Conservation (phyloP, 2,797 vertebrate species). For the Pseudochirops corinnae region DNA sequence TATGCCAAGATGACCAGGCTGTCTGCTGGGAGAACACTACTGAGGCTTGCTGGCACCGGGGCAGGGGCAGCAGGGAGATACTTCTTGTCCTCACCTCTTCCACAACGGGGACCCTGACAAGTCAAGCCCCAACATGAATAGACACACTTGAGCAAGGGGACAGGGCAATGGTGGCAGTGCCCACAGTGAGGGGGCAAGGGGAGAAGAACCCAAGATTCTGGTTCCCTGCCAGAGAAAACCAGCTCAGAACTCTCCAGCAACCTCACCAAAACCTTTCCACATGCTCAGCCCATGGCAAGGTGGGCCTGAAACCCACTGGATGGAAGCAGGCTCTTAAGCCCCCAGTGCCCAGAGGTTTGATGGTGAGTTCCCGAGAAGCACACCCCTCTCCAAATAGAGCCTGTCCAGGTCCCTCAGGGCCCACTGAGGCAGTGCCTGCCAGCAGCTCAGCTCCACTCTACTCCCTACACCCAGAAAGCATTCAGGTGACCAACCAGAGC, state of each 20-base stretch:
- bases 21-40: too few relatives aligned
- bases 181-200: background rate
- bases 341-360: background rate
- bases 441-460: constrained; percentile 73
- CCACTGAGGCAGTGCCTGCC: background rate
- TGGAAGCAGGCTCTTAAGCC: background rate
- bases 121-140: background rate
- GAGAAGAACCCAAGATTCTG: background rate
- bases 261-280: background rate
- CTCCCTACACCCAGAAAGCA: constrained; percentile 60
- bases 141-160: background rate
- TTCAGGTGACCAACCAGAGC: background rate
- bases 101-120: background rate
- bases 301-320: background rate
- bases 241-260: background rate
- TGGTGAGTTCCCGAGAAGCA: too few relatives aligned
- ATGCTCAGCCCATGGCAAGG: background rate
- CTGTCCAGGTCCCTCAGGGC: background rate
- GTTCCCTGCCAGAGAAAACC: background rate
- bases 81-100: background rate
- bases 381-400: background rate
- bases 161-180: background rate
- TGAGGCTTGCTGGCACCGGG: too few relatives aligned
- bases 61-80: too few relatives aligned
- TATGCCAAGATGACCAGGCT: background rate